Percentiles rank a stretch among this genome's conserved stretches.
These are phyloP conservation scores for Hycleus cichorii DNA, from an alignment of 1,140 invertebrate genomes.

Conservation along the genomic window DNA sequence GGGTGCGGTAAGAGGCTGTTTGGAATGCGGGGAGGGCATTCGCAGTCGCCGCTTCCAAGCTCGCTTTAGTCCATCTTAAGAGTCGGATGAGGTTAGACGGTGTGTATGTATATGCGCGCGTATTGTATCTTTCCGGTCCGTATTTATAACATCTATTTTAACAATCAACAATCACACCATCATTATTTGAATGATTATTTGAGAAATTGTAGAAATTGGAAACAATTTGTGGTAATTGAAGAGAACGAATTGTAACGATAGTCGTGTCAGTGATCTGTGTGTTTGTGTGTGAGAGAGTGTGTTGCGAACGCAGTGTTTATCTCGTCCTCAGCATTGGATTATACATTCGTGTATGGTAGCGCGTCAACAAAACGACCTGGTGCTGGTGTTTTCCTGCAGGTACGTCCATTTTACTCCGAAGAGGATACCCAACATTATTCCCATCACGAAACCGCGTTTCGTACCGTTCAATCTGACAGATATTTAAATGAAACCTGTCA, in stretches of 20 bases:
- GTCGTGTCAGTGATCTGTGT: slow-evolving; percentile 1
- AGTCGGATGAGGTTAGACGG: slow-evolving; percentile 2
- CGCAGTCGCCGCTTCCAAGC: slow-evolving; percentile 28
- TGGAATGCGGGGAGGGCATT: slow-evolving; percentile 39
- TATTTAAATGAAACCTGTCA: slow-evolving; percentile 19
- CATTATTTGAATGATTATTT: no score
- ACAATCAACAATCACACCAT: no score
- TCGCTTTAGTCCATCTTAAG: slow-evolving; percentile 36
- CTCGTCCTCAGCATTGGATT: slow-evolving; percentile 11
- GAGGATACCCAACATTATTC: no score
- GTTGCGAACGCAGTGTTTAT: neutral
- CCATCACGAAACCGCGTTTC: no score
- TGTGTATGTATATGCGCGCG: neutral
- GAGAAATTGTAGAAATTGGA: no score
- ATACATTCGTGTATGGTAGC: slow-evolving; percentile 14
- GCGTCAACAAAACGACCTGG: neutral
- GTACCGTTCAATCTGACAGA: neutral
- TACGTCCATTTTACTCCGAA: slow-evolving; percentile 2
- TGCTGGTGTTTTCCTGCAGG: slow-evolving; percentile 19
- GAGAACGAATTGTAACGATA: neutral
- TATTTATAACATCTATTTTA: no score
- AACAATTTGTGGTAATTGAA: no score
- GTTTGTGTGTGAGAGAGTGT: slow-evolving; percentile 9
- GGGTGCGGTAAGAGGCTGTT: slow-evolving; percentile 32
- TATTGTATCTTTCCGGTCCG: no score